Base-by-base conservation (phyloP, 1,140 invertebrate genomes). In the Arion vulgaris region DNA sequence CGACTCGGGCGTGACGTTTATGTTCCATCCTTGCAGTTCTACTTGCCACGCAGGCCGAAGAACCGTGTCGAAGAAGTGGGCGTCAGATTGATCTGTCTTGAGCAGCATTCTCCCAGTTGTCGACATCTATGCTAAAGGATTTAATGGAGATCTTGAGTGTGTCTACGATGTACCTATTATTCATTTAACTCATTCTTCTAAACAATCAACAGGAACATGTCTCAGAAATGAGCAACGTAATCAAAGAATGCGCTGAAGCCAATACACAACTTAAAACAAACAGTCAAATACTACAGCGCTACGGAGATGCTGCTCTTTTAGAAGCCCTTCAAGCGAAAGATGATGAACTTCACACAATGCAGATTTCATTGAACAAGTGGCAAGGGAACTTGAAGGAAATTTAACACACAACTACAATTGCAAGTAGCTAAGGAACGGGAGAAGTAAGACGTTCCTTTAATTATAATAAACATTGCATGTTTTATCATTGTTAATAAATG, bases 161-260 rank as follows among this genome's bases (percentile, higher is more conserved):
- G n/a, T n/a, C n/a, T n/a, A n/a, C n/a, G n/a, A n/a, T n/a, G n/a
- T n/a, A n/a, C n/a, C n/a, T n/a, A n/a, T n/a, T n/a, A n/a, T n/a
- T n/a, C n/a, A n/a, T n/a, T n/a, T n/a, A n/a, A n/a, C n/a, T n/a
- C n/a, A n/a, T n/a, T n/a, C n/a, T n/a, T n/a, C n/a, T n/a, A n/a
- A n/a, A n/a, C n/a, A n/a, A n/a, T n/a, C 15, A 45, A 11, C 83
- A 89, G 88, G 88, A 88, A 28, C 87, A 89, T 77, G 79, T 85
- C 13, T 77, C 85, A 45, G 86, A 89, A 45, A 83, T 86, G 45
- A 87, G 77, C 38, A 77, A 79, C 5, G 69, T 88, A 1, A 71
- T 80, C 19, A 9, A 28, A 23, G 78, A 80, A 13, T 80, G 78
- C 28, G 78, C 78, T 23, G 66, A 45, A 11, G 45, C 41, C 38